Conservation (phyloP, 2,797 vertebrate species). For the Anolis apletophallus region DNA sequence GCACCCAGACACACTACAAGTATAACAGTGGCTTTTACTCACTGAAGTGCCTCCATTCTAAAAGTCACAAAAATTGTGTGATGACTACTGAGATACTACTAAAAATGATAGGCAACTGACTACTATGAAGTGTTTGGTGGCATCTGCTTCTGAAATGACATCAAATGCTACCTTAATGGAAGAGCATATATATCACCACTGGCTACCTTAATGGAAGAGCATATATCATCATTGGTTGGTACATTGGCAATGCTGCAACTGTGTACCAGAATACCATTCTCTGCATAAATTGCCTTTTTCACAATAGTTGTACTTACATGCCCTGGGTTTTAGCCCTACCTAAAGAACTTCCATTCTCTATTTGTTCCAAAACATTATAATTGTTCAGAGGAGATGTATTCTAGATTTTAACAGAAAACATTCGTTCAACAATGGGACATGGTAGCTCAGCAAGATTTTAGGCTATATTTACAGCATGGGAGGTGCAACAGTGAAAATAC, state of each 20-base stretch:
- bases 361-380: background rate
- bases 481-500: background rate
- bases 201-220: no score
- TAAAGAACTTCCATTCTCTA: background rate
- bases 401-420: background rate
- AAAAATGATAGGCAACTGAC: no score
- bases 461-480: background rate
- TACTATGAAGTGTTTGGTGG: no score
- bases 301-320: background rate
- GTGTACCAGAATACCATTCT: background rate
- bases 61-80: background rate
- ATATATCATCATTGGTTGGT: background rate
- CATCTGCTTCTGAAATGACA: no score
- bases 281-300: background rate
- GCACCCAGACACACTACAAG: background rate
- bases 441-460: background rate
- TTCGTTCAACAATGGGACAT: no score
- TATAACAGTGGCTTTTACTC: background rate
- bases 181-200: background rate
- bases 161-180: background rate
- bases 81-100: background rate
- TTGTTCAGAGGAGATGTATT: no score
- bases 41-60: background rate
- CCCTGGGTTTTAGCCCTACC: background rate
- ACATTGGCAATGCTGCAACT: background rate